Conservation (phyloP, 2,113 vertebrate species). For the Alethe diademata region DNA sequence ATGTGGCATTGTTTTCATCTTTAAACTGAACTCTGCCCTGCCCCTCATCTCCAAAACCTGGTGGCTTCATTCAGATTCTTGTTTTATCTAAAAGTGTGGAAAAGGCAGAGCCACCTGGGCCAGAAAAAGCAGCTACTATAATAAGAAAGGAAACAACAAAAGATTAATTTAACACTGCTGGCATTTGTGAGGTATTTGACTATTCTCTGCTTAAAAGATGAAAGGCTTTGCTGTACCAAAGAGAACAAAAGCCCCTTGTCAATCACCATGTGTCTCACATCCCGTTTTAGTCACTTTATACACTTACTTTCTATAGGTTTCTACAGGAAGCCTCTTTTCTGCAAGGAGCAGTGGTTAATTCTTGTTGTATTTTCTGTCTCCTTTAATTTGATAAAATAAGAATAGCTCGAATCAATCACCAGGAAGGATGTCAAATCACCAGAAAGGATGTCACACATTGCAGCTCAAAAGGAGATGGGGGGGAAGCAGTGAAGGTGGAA, state of each 20-base stretch:
- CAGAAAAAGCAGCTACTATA: neutral
- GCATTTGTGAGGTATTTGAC: neutral
- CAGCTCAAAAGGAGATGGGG: neutral
- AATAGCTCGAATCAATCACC: slow-evolving; percentile 50
- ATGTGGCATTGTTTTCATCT: neutral
- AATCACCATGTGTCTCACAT: neutral
- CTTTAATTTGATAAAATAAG: slow-evolving; percentile 15
- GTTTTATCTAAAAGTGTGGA: neutral
- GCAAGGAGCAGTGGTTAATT: neutral
- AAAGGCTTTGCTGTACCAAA: neutral
- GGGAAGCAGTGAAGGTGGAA: neutral
- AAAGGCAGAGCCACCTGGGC: neutral
- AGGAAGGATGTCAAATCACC: neutral
- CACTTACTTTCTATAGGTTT: neutral
- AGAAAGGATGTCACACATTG: neutral
- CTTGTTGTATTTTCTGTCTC: slow-evolving; percentile 21
- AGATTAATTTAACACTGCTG: neutral
- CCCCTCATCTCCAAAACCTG: neutral
- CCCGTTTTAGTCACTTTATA: neutral
- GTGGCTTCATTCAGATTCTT: neutral
- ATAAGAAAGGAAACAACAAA: neutral
- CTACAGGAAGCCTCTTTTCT: neutral
- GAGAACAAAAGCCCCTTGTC: neutral
- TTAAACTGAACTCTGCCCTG: neutral
- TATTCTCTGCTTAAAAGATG: neutral